These are phyloP conservation scores for Eolophus roseicapilla DNA, from an alignment of 2,113 vertebrate species.

Conservation along the genomic window DNA sequence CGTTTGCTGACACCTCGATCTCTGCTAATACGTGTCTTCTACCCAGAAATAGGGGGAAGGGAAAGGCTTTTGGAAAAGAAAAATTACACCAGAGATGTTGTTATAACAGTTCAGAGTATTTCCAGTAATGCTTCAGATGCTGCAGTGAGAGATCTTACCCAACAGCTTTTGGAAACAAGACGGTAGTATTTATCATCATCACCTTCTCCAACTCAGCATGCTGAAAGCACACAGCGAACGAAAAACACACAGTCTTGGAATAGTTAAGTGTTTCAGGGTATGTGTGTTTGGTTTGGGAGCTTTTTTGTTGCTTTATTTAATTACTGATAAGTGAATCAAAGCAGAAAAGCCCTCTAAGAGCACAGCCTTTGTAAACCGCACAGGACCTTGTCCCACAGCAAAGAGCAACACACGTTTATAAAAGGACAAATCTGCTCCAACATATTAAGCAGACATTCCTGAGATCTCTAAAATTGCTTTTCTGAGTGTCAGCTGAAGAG, in stretches of 20 bases:
- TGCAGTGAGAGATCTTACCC: neutral
- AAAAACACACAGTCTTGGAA: neutral
- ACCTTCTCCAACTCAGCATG: conserved; percentile 10
- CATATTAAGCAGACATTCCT: neutral
- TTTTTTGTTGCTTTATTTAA: neutral
- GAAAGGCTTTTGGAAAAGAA: conserved; percentile 3
- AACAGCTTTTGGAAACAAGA: conserved; percentile 34
- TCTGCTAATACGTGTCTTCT: neutral
- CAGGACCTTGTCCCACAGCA: neutral
- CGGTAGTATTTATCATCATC: neutral
- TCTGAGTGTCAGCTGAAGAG: neutral
- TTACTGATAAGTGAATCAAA: neutral
- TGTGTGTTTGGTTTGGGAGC: neutral
- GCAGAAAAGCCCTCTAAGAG: neutral
- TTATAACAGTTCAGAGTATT: conserved; percentile 27
- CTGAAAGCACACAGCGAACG: neutral
- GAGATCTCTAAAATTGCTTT: neutral
- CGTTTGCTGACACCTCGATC: neutral
- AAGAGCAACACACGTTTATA: neutral
- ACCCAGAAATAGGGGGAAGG: neutral
- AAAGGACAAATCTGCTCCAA: neutral
- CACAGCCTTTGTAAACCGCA: fast-evolving
- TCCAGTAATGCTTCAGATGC: conserved; percentile 37
- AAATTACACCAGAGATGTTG: conserved; percentile 13
- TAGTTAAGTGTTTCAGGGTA: neutral